Percentiles rank a stretch among this genome's conserved stretches.
Evolutionary conservation across 2,888 invertebrate species (phyloP).

Genomic region (Aphrophora alni): DNA sequence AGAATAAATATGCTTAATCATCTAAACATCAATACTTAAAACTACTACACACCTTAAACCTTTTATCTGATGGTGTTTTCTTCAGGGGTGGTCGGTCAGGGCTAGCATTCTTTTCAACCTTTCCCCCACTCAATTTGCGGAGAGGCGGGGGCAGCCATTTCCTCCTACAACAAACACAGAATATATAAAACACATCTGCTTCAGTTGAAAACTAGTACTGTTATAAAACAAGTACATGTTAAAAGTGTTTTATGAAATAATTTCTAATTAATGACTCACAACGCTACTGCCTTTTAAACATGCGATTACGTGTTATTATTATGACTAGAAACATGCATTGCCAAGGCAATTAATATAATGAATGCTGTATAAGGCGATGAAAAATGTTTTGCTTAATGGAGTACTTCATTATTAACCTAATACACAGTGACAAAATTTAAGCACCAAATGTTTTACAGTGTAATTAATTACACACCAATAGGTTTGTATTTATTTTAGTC

Average conservation of each 20-base stretch:
- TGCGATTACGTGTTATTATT: not conserved
- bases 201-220: not conserved
- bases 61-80: slow-evolving; percentile 83
- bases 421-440: no score
- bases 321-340: not conserved
- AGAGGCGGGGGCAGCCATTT: slow-evolving; percentile 91
- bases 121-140: slow-evolving; percentile 87
- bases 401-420: no score
- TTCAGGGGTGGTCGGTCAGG: slow-evolving; percentile 69
- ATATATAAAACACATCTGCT: not conserved
- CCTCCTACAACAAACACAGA: slow-evolving; percentile 65
- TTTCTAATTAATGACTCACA: not conserved
- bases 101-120: slow-evolving; percentile 71
- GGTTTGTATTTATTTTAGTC: no score
- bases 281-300: not conserved
- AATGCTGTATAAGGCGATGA: not conserved
- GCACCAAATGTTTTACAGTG: no score
- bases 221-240: not conserved
- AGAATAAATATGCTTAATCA: no score
- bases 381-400: not conserved
- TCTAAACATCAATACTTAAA: not conserved
- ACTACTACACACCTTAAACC: slow-evolving; percentile 71
- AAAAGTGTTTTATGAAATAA: not conserved
- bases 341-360: not conserved
- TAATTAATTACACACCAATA: no score